Evolutionary conservation across 2,113 vertebrate species (phyloP).

Genomic region (Trachemys scripta): DNA sequence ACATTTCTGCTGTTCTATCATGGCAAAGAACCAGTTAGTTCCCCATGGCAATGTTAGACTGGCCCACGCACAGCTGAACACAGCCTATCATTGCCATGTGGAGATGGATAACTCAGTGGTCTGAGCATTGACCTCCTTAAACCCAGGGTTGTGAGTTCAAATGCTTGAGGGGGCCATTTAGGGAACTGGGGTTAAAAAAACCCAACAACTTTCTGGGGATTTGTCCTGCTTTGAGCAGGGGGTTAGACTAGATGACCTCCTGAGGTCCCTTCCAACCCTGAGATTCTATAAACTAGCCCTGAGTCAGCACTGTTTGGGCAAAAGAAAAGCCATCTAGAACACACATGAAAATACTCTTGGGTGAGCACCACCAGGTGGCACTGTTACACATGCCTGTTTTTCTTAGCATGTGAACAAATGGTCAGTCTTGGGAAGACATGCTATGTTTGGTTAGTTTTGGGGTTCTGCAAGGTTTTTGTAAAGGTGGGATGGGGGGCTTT

Average conservation of each 20-base stretch:
- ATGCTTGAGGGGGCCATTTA: too few species aligned
- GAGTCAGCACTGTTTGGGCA: not conserved
- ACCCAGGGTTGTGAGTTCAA: too few species aligned
- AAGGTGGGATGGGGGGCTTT: not conserved
- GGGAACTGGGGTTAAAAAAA: too few species aligned
- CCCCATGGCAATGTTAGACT: too few species aligned
- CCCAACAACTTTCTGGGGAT: too few species aligned
- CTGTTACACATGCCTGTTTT: not conserved
- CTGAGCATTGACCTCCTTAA: too few species aligned
- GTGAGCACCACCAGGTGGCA: not conserved
- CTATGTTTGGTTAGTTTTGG: not conserved
- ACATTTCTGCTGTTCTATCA: not conserved
- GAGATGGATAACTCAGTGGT: too few species aligned
- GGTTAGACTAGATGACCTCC: too few species aligned
- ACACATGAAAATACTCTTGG: too few species aligned
- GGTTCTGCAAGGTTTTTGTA: not conserved
- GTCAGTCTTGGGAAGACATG: not conserved
- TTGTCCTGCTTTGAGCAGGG: too few species aligned
- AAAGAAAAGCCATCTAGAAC: not conserved
- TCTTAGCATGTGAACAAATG: not conserved
- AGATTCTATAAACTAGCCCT: not conserved
- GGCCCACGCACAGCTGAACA: too few species aligned
- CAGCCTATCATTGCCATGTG: not conserved
- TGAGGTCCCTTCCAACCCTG: too few species aligned
- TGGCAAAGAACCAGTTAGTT: not conserved